Percentiles rank a stretch among this genome's conserved stretches.
Evolutionary conservation across 35 echinoderm and acorn worm species (phyloP).

Genomic region (Strongylocentrotus purpuratus): DNA sequence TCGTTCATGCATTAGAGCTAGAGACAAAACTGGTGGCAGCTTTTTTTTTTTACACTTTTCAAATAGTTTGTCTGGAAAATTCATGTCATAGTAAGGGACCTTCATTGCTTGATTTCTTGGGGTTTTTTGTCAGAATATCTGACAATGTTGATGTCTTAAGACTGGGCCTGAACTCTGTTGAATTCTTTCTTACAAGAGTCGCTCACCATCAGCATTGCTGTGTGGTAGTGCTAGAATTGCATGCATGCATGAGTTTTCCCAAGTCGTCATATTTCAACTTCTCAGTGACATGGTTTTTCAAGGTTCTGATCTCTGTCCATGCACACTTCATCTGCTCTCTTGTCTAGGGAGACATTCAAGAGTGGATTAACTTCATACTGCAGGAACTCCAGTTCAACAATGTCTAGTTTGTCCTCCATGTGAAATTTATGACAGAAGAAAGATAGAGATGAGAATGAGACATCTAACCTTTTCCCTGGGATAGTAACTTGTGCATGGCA

Average conservation of each 20-base stretch:
- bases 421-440: constrained; percentile 66
- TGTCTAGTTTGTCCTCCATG: constrained; percentile 63
- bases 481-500: constrained; percentile 55
- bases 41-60: constrained; percentile 56
- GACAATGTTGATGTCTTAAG: constrained; percentile 38
- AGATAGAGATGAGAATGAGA: constrained; percentile 51
- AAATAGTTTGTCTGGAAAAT: constrained; percentile 50
- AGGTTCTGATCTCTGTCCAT: constrained; percentile 45
- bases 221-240: constrained; percentile 45
- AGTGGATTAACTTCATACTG: constrained; percentile 55
- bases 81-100: neutral
- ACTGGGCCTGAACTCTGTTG: constrained; percentile 46
- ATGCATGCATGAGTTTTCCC: constrained; percentile 23
- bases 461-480: constrained; percentile 37
- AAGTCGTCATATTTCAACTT: constrained; percentile 48
- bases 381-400: constrained; percentile 65
- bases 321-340: constrained; percentile 54
- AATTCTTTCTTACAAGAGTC: constrained; percentile 51
- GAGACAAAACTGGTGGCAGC: neutral
- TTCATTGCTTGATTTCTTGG: constrained; percentile 37
- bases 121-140: constrained; percentile 37
- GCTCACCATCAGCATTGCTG: constrained; percentile 52
- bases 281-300: constrained; percentile 49
- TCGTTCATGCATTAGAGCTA: neutral
- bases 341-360: constrained; percentile 45